Evolutionary conservation across 1,140 invertebrate species (phyloP), one percentile per base, ranked within the genome.

Genomic region (Anoplolepis gracilipes): DNA sequence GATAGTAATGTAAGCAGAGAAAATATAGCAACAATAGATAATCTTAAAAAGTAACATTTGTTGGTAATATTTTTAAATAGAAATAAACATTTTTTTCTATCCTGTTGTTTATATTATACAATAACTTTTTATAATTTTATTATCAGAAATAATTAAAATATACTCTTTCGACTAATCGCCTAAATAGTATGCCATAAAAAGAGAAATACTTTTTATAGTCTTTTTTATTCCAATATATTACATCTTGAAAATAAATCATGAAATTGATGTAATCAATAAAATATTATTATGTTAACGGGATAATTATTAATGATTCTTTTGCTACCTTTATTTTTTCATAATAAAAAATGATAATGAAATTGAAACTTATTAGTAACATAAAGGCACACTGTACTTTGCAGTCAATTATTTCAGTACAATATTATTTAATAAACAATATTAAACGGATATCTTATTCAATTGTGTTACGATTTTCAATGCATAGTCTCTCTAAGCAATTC

Each of bases 221-320:
- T 36, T 19, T 57, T 55, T 1, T 11, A 25, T 13, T n/a, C 16
- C 10, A 39, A 6, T 16, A 57, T 57, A 10, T 75, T 57, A 46
- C 1, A 46, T 22, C 28, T 64, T 19, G 1, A n/a, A 28, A n/a
- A 36, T 4, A 59, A 39, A 16, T 78, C 0, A 49, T 22, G 67
- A 13, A 36, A 49, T 78, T 8, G 1, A 53, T 72, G 22, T 25
- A 67, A 30, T 70, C n/a, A 22, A 53, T 6, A 72, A 70, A 25
- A n/a, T 46, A 46, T 16, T 53, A 30, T n/a, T 13, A 13, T 33
- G 0, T 42, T 36, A 25, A 33, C 36, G 22, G 3, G 22, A 22
- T 7, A 79, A 33, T 79, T 55, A 53, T 2, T 55, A 81, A 81
- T 81, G 6, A 81, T 19, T 19, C 16, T 28, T 22, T 33, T 42